phyloP scores from a whole-genome alignment of 2,113 vertebrate species.

The Laticauda laticaudata region DNA sequence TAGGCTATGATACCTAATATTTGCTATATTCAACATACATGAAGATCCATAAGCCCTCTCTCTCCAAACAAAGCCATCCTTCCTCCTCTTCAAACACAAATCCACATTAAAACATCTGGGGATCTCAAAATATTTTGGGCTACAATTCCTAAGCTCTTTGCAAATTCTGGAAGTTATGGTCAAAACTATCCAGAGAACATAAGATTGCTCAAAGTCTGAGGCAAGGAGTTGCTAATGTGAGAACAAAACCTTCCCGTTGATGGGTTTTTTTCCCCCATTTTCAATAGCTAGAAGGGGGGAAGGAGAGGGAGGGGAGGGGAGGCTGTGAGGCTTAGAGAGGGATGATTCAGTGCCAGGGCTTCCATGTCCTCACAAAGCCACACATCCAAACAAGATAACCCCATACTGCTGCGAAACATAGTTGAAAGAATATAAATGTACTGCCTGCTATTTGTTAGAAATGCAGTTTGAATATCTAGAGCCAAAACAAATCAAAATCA shows the following conservation, averaged over 20 bases:
- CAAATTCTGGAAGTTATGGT: not conserved
- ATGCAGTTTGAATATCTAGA: constrained; percentile 66
- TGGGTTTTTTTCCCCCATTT: not conserved
- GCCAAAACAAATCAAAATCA: constrained; percentile 69
- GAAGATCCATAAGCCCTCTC: not conserved
- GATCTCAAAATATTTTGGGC: not conserved
- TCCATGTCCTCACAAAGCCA: constrained; percentile 39
- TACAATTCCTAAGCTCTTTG: not conserved
- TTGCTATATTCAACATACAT: not conserved
- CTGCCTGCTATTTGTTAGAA: constrained; percentile 65
- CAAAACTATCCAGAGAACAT: not conserved
- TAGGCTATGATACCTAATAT: not conserved
- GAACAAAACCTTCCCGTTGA: not conserved
- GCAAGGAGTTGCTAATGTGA: not conserved
- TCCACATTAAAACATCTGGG: not conserved
- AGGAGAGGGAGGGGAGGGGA: accelerated
- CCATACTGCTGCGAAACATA: constrained; percentile 65
- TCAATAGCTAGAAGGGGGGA: not conserved
- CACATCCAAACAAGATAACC: constrained; percentile 64
- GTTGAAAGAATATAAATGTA: constrained; percentile 68
- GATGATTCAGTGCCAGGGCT: constrained; percentile 49
- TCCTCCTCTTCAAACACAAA: not conserved
- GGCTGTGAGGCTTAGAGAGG: constrained; percentile 25
- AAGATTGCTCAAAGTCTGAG: not conserved
- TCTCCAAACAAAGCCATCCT: not conserved